These are phyloP conservation scores for Henricia sp. DNA, from an alignment of 53 echinoderm and acorn worm species.

Conservation along the genomic window DNA sequence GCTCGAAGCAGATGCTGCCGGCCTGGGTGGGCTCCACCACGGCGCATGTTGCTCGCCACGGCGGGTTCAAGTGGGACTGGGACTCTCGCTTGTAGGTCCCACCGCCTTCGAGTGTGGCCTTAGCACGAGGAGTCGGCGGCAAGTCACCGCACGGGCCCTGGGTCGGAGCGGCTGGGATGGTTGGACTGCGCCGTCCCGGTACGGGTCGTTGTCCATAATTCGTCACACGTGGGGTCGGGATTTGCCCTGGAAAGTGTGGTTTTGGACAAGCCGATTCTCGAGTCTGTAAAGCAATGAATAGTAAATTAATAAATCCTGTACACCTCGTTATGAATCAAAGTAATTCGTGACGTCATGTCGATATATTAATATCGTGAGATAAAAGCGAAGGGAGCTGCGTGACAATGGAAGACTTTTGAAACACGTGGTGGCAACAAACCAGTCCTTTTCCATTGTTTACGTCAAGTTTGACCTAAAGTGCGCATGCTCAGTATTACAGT, in stretches of 20 bases:
- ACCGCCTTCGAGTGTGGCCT: background rate
- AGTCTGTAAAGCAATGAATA: too few relatives aligned
- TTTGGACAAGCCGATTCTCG: background rate
- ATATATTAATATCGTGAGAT: too few relatives aligned
- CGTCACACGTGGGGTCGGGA: slow-evolving; percentile 16
- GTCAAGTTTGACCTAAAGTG: too few relatives aligned
- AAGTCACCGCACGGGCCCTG: slow-evolving; percentile 27
- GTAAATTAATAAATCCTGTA: too few relatives aligned
- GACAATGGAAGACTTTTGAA: too few relatives aligned
- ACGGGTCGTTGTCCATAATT: slow-evolving; percentile 5
- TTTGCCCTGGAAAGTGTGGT: background rate
- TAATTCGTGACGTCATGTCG: too few relatives aligned
- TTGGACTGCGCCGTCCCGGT: slow-evolving; percentile 29
- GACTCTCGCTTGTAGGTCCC: slow-evolving; percentile 24
- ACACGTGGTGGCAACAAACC: too few relatives aligned
- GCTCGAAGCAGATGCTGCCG: slow-evolving; percentile 9
- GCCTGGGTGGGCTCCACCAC: slow-evolving; percentile 28
- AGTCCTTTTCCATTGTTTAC: too few relatives aligned
- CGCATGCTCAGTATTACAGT: too few relatives aligned
- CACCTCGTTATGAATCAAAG: too few relatives aligned
- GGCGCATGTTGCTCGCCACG: slow-evolving; percentile 1
- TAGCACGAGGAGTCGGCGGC: too few relatives aligned
- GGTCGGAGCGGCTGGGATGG: background rate
- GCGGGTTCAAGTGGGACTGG: slow-evolving; percentile 29
- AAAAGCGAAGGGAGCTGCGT: too few relatives aligned